Conservation (phyloP, 2,888 invertebrate genomes). For the Lithophane ornitopus region DNA sequence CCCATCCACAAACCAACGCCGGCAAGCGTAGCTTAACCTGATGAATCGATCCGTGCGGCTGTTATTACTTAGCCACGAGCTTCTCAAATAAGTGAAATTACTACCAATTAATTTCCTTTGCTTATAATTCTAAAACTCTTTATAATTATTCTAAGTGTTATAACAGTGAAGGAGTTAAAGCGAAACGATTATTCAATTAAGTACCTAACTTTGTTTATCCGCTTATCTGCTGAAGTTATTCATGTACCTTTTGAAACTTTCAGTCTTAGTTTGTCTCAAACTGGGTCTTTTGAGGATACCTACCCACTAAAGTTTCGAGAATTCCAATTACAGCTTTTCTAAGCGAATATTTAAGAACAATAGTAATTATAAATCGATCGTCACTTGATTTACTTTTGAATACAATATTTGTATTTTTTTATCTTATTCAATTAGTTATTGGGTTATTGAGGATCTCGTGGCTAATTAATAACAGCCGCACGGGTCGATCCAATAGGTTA, state of each 20-base stretch:
- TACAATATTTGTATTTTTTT: neutral
- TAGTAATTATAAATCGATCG: constrained; percentile 12
- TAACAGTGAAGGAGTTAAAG: constrained; percentile 1
- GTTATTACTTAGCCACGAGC: no score
- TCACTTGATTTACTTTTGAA: neutral
- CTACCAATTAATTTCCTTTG: neutral
- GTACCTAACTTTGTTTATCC: constrained; percentile 55
- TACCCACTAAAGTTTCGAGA: constrained; percentile 23
- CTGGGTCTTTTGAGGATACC: constrained; percentile 40
- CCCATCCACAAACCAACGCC: no score
- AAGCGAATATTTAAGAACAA: constrained; percentile 27
- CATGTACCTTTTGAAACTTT: constrained; percentile 53
- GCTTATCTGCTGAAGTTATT: constrained; percentile 31
- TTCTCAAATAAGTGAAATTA: neutral
- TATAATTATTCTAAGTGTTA: constrained; percentile 13
- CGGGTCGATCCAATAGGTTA: no score
- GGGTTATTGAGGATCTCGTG: no score
- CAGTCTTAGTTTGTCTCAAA: constrained; percentile 1
- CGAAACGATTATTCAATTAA: constrained; percentile 50
- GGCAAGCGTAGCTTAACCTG: no score
- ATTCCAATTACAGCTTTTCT: constrained; percentile 39
- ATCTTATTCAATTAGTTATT: neutral
- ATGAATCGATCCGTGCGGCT: no score
- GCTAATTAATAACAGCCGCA: no score
- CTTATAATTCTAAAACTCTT: constrained; percentile 5